A percentile compares a stretch with the other conserved stretches of the same genome.
Evolutionary conservation across 1,140 invertebrate genomes (phyloP).

Genomic region (Tenebrio molitor): DNA sequence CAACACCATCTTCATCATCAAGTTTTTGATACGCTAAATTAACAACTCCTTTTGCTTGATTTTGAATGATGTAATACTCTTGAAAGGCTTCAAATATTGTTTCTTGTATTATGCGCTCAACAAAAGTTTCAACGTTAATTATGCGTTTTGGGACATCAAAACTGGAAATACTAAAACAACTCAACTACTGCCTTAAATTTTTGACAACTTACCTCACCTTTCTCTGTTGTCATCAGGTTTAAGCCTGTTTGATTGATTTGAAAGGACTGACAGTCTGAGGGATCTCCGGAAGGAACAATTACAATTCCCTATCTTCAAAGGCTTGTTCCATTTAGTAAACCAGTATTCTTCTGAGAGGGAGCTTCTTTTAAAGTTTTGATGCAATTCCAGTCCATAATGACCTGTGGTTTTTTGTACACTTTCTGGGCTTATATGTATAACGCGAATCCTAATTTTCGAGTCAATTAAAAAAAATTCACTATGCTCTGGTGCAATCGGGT

Average conservation of each 20-base stretch:
- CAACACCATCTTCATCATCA: conserved; percentile 55
- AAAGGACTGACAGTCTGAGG: conserved; percentile 51
- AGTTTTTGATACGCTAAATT: conserved; percentile 59
- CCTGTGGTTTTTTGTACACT: conserved; percentile 46
- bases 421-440: conserved; percentile 62
- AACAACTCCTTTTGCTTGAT: conserved; percentile 47
- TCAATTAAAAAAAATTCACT: conserved; percentile 62
- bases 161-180: conserved; percentile 48
- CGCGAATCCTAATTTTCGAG: conserved; percentile 56
- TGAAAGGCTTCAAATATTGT: conserved; percentile 63
- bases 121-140: conserved; percentile 60
- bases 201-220: background rate
- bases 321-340: conserved; percentile 65
- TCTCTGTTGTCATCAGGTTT: conserved; percentile 15
- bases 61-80: conserved; percentile 56
- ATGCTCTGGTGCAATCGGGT: conserved; percentile 56
- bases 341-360: conserved; percentile 65
- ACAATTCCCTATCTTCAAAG: conserved; percentile 59
- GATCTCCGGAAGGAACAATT: conserved; percentile 65
- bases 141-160: conserved; percentile 54
- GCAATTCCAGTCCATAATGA: conserved; percentile 39
- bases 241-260: background rate
- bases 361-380: conserved; percentile 53
- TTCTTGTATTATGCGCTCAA: conserved; percentile 62
- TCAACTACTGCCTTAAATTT: background rate